Evolutionary conservation across 1,140 invertebrate genomes (phyloP), one percentile per base, ranked within the genome.

Genomic region (Listronotus bonariensis): DNA sequence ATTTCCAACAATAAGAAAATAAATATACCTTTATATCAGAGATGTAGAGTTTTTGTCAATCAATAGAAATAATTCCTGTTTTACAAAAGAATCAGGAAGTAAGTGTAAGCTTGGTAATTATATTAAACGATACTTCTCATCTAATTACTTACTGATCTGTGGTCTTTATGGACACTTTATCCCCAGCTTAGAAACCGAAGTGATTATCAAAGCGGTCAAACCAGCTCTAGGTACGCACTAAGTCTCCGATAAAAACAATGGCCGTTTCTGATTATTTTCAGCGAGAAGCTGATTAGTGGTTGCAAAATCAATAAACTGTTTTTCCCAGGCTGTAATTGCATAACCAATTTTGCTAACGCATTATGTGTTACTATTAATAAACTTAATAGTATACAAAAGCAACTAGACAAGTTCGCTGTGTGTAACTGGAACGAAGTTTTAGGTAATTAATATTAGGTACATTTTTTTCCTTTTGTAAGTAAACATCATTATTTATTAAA

Each of bases 201-300:
- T 55, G 53, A 55, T 55, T 55, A 55, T 20, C 38, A n/a, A 55
- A 55, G 53, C 53, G 17, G 53, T 55, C 53, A 55, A 42, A 55
- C 53, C 53, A 42, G 53, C 36, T 55, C 40, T 48, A n/a, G 14
- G 40, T 26, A 42, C 53, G 36, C 53, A 55, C 53, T 55, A 43
- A 20, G 38, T 55, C 53, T 42, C 38, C 10, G 53, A 20, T 31
- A 55, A 55, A 55, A 55, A 55, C 53, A 55, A 55, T 55, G 20
- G 36, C 38, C 53, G 53, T 14, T 55, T 36, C 40, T 42, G 38
- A 55, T 42, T 55, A 41, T 55, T 55, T 55, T 55, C 18, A 18
- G 17, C 17, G 12, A 20, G 53, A 31, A 55, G 15, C 36, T 38
- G 36, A n/a, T 53, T 40, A 20, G 15, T 20, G 9, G 45, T 48